Conservation (phyloP, 2,888 invertebrate species). For the Acronicta alni region DNA sequence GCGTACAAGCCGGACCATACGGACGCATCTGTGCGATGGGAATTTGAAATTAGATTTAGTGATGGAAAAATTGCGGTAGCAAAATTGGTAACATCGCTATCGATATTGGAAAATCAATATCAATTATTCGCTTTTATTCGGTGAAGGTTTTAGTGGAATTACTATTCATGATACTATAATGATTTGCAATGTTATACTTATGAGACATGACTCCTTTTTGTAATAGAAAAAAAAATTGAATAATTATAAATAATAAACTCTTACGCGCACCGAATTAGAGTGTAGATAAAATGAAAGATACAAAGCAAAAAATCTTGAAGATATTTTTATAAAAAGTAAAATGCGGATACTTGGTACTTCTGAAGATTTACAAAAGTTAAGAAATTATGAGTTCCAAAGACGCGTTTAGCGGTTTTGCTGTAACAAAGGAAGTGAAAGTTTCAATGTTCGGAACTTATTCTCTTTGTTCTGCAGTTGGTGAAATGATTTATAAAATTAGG, state of each 20-base stretch:
- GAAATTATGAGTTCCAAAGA: constrained; percentile 48
- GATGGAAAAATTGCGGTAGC: neutral
- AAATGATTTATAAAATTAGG: constrained; percentile 46
- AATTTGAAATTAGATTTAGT: constrained; percentile 4
- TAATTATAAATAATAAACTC: neutral
- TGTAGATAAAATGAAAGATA: neutral
- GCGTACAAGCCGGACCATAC: constrained; percentile 84
- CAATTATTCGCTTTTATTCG: too few relatives aligned
- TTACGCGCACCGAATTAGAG: neutral
- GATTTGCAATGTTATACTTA: too few relatives aligned
- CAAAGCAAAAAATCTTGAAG: neutral
- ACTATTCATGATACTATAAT: too few relatives aligned
- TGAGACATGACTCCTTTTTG: too few relatives aligned
- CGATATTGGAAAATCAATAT: too few relatives aligned
- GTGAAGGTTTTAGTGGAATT: too few relatives aligned
- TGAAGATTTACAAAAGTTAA: constrained; percentile 44
- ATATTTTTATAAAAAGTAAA: neutral
- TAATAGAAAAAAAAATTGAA: neutral
- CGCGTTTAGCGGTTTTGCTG: constrained; percentile 48
- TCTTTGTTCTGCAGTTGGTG: constrained; percentile 40
- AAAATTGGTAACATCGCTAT: neutral
- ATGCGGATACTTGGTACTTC: constrained; percentile 23
- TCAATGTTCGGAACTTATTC: constrained; percentile 49
- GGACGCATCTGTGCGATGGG: constrained; percentile 73
- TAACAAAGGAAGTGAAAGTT: constrained; percentile 47